These are phyloP conservation scores for Pocota personata DNA, from an alignment of 2,888 invertebrate species.

Conservation along the genomic window DNA sequence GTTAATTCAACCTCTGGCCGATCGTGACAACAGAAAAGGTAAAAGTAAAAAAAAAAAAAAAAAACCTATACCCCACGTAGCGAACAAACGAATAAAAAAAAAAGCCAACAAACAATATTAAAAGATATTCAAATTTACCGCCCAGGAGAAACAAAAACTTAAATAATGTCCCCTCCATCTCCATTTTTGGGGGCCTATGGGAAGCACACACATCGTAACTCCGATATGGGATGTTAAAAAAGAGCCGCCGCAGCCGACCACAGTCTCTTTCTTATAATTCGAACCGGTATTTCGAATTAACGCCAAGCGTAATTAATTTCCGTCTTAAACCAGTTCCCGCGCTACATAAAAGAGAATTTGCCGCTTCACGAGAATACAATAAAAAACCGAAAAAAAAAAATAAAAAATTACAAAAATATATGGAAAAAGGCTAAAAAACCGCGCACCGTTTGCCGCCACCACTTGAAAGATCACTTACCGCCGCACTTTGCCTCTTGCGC, in stretches of 20 bases:
- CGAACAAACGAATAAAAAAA: slow-evolving; percentile 15
- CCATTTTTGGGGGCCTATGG: slow-evolving; percentile 19
- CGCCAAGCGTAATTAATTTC: slow-evolving; percentile 76
- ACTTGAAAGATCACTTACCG: slow-evolving; percentile 71
- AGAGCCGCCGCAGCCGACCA: slow-evolving; percentile 45
- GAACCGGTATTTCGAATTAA: slow-evolving; percentile 74
- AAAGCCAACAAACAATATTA: slow-evolving; percentile 26
- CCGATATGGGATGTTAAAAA: slow-evolving; percentile 62
- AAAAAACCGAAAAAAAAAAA: slow-evolving; percentile 18
- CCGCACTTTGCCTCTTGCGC: slow-evolving; percentile 41
- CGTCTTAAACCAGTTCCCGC: slow-evolving; percentile 74
- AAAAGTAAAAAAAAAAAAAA: slow-evolving; percentile 21
- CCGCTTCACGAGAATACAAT: slow-evolving; percentile 68
- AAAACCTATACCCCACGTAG: slow-evolving; percentile 40
- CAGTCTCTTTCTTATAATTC: slow-evolving; percentile 38
- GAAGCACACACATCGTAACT: slow-evolving; percentile 23
- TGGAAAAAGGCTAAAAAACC: slow-evolving; percentile 52
- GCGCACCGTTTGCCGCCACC: slow-evolving; percentile 58
- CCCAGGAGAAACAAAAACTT: slow-evolving; percentile 33
- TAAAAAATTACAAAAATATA: slow-evolving; percentile 36
- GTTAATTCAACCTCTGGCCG: slow-evolving; percentile 6
- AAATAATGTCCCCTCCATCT: slow-evolving; percentile 4
- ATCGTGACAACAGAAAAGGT: slow-evolving; percentile 24
- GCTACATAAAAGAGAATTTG: slow-evolving; percentile 68
- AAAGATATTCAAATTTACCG: slow-evolving; percentile 67